Evolutionary conservation across 2,113 vertebrate species (phyloP).

Genomic region (Nymphicus hollandicus): DNA sequence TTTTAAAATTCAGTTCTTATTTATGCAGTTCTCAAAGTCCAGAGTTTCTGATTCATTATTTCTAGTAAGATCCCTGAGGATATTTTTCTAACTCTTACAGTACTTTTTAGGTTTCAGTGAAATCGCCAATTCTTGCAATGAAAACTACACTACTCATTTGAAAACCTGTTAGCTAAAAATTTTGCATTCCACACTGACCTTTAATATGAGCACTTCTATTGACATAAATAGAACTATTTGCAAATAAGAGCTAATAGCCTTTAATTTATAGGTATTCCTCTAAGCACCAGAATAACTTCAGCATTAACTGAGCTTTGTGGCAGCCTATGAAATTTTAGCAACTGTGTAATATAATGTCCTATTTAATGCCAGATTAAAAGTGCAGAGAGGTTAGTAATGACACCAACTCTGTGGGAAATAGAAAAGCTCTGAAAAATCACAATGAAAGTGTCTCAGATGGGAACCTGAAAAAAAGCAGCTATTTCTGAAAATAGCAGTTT

Average conservation of each 20-base stretch:
- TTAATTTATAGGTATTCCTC: neutral
- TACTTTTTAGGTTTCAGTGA: neutral
- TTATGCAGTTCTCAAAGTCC: neutral
- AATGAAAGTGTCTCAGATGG: neutral
- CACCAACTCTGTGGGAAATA: neutral
- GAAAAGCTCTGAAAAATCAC: constrained; percentile 3
- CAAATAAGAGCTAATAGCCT: neutral
- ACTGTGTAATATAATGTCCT: neutral
- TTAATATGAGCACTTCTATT: neutral
- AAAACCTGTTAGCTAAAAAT: neutral
- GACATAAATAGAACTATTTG: neutral
- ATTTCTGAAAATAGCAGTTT: neutral
- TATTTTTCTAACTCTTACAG: neutral
- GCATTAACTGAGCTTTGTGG: neutral
- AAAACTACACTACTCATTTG: neutral
- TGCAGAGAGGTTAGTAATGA: neutral
- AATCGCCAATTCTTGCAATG: neutral
- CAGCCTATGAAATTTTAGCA: neutral
- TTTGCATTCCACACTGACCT: neutral
- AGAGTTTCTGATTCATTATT: neutral
- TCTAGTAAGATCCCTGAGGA: neutral
- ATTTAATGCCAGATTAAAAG: neutral
- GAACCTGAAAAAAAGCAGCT: neutral
- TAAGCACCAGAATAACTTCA: neutral
- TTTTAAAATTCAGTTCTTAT: neutral